Evolutionary conservation across 2,113 vertebrate genomes (phyloP), one percentile per base, ranked within the genome.

Genomic region (Anhinga anhinga): DNA sequence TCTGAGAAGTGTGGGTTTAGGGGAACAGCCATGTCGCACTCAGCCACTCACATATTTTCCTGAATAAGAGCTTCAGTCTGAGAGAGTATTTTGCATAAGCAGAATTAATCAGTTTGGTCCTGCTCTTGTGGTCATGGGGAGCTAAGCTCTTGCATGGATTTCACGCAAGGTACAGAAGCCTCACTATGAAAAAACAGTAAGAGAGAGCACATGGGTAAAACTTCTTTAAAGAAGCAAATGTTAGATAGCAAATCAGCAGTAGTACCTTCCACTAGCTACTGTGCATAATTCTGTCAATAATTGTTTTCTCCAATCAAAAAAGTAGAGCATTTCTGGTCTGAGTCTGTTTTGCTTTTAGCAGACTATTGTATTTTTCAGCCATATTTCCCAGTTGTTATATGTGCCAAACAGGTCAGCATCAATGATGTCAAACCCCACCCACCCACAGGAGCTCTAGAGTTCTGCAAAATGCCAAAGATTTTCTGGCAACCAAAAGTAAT

Each of bases 391-490:
- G 42, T 59, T 87, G 55, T 27, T 96, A 7, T 55, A 15, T 34
- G 49, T 90, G 45, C 80, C 84, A 95, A 63, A 92, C 34, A 91
- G 36, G 20, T 17, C n/a, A 65, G 38, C 50, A 96, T 86, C 76
- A 93, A n/a, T 79, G 58, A 82, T 16, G 32, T 91, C 86, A 92
- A 15, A 44, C 14, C 4, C 4, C n/a, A 29, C 10, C 6, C 44
- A 32, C 44, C 11, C 2, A 7, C 47, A 66, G 22, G 55, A 78
- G 52, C 40, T 88, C 47, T 26, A 88, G 73, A 89, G 93, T 95
- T 93, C 92, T 72, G 40, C 23, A 96, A 72, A 90, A 79, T 63
- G 61, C 62, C 78, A 73, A 94, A 69, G 29, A 82, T 85, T 96
- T 83, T 74, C 77, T 90, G 61, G 30, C 86, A 81, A 94, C 19